Evolutionary conservation across 2,113 vertebrate species (phyloP).

Genomic region (Forbesichthys papilliferus): DNA sequence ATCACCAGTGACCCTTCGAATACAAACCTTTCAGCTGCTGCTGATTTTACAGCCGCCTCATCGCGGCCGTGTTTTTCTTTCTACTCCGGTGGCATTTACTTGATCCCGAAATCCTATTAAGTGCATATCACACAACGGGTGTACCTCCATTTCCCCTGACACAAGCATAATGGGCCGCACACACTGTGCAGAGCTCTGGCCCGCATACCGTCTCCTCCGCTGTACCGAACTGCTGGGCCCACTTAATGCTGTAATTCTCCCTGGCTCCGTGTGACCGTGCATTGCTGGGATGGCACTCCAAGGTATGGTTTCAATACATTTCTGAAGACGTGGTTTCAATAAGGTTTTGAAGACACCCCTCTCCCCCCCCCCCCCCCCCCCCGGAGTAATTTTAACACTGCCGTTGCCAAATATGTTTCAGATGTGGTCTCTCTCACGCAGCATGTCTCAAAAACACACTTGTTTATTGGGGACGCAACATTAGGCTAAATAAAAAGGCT

Average conservation of each 20-base stretch:
- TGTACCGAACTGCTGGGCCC: slow-evolving; percentile 8
- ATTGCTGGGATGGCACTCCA: slow-evolving; percentile 7
- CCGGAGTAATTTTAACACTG: slow-evolving; percentile 4
- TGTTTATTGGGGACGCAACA: neutral
- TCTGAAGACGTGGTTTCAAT: neutral
- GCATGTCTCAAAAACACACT: neutral
- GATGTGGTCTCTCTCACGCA: slow-evolving; percentile 12
- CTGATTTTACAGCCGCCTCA: neutral
- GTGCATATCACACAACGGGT: slow-evolving; percentile 12
- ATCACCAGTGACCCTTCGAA: neutral
- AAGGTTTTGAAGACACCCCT: neutral
- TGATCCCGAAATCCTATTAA: slow-evolving; percentile 14
- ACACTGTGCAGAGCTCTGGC: neutral
- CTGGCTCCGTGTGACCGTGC: slow-evolving; percentile 6
- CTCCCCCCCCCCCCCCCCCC: neutral
- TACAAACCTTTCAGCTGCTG: neutral
- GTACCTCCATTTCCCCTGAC: slow-evolving; percentile 6
- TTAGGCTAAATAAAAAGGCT: slow-evolving; percentile 3
- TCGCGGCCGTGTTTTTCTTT: slow-evolving; percentile 9
- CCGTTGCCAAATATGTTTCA: slow-evolving; percentile 31
- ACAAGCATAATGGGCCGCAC: slow-evolving; percentile 9
- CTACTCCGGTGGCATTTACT: slow-evolving; percentile 5
- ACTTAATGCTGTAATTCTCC: neutral
- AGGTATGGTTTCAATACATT: slow-evolving; percentile 23
- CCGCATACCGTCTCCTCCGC: neutral